phyloP scores from a whole-genome alignment of 2,888 invertebrate species.

The Nysson spinosus region DNA sequence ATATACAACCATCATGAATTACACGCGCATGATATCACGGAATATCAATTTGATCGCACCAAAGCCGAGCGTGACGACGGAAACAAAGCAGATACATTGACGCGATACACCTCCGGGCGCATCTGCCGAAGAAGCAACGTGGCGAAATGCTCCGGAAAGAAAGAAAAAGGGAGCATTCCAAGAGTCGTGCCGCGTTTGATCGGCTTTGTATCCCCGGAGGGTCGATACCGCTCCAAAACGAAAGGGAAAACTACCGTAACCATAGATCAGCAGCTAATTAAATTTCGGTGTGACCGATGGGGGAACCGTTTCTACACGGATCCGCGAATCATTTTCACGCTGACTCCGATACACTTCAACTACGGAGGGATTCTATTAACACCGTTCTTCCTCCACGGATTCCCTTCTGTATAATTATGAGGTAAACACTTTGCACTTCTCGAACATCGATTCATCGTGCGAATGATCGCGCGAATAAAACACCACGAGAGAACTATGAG shows the following conservation, averaged over 20 bases:
- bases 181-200: background rate
- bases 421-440: no score
- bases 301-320: conserved; percentile 9
- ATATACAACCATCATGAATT: conserved; percentile 5
- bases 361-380: no score
- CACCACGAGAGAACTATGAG: no score
- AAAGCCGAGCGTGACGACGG: conserved; percentile 27
- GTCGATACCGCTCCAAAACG: no score
- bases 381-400: no score
- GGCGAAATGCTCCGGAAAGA: background rate
- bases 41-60: conserved; percentile 40
- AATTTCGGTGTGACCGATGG: conserved; percentile 24
- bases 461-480: no score
- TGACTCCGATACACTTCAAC: conserved; percentile 23
- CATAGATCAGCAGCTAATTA: conserved; percentile 38
- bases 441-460: no score
- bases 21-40: conserved; percentile 15
- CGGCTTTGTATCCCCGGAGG: no score
- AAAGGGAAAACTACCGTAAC: background rate
- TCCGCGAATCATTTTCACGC: conserved; percentile 43
- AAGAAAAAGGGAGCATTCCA: background rate
- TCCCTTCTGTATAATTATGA: no score
- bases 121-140: background rate
- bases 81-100: conserved; percentile 33
- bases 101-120: conserved; percentile 10